Conservation (phyloP, 1,140 invertebrate species). For the Pinna nobilis region DNA sequence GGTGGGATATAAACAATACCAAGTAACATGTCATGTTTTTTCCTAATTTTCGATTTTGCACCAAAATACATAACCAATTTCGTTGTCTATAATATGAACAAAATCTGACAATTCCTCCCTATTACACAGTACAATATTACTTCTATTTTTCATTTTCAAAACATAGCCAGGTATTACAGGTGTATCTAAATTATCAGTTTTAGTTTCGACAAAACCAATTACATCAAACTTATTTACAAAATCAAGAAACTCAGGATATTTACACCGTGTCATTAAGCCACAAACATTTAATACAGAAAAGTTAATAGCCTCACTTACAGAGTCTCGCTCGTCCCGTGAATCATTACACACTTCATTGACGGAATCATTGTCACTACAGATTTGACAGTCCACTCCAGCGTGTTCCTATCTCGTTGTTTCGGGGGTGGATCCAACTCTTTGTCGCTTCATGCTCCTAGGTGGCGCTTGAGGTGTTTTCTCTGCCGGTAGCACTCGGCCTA, state of each 20-base stretch:
- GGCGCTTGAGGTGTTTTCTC: too few relatives aligned
- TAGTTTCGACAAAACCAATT: neutral
- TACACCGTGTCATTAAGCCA: neutral
- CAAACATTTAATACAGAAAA: neutral
- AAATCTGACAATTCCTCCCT: neutral
- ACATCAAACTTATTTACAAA: neutral
- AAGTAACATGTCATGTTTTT: neutral
- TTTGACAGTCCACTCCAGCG: too few relatives aligned
- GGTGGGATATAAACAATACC: slow-evolving; percentile 19
- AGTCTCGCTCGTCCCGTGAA: neutral
- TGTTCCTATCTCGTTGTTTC: too few relatives aligned
- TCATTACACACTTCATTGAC: neutral
- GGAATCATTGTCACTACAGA: neutral
- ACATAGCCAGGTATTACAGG: neutral
- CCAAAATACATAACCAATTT: slow-evolving; percentile 12
- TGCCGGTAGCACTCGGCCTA: too few relatives aligned
- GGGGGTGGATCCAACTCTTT: neutral
- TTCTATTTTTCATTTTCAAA: slow-evolving; percentile 10
- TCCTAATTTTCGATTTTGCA: neutral
- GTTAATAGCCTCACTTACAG: neutral
- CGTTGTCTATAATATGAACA: neutral
- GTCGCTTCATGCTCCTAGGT: neutral
- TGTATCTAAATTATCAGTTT: too few relatives aligned
- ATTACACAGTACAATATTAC: neutral
- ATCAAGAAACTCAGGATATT: slow-evolving; percentile 4